Base-by-base conservation (phyloP, 2,113 vertebrate genomes). In the Paracanthobrama guichenoti region DNA sequence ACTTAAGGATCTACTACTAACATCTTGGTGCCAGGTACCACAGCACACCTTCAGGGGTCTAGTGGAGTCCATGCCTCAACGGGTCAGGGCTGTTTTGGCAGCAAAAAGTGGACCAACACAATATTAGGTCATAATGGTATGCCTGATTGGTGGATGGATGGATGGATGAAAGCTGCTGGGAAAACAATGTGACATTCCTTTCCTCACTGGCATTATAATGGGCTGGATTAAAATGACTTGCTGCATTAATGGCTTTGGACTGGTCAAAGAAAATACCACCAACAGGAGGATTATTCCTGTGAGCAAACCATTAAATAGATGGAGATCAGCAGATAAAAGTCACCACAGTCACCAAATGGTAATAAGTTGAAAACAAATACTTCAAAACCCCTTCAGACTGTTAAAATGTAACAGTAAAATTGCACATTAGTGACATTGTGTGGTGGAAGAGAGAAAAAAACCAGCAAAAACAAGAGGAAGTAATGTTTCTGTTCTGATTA, bases 161-260 rank as follows among this genome's bases (percentile, higher is more conserved):
- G 39, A 6, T 39, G 0, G 39, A 39, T 39, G 6, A 39, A 64
- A 39, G 16, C 22, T 39, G n/a, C 46, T 42, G 16, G 14, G 8
- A 57, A 62, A 31, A 64, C 77, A 72, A 57, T 48, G 79, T 9
- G 14, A 12, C 73, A 79, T 78, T 76, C 77, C 83, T 18, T 48
- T 62, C 69, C 60, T 28, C 42, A 39, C 18, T 6, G 64, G 55
- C 7, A 53, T 59, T 42, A 86, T 62, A 75, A 84, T 46, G 73
- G 75, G 24, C 35, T 74, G 76, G 82, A 84, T 84, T 86, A 84
- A 80, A 84, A 76, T 22, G 71, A 81, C 82, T 80, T 16, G 12
- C 76, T 20, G 57, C 67, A 75, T 67, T 66, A 67, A 60, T 46
- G 77, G 64, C 57, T 12, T 67, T 20, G 57, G 26, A 39, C 66